Conservation (phyloP, 2,888 invertebrate species). For the Sphaerophoria rueppellii region DNA sequence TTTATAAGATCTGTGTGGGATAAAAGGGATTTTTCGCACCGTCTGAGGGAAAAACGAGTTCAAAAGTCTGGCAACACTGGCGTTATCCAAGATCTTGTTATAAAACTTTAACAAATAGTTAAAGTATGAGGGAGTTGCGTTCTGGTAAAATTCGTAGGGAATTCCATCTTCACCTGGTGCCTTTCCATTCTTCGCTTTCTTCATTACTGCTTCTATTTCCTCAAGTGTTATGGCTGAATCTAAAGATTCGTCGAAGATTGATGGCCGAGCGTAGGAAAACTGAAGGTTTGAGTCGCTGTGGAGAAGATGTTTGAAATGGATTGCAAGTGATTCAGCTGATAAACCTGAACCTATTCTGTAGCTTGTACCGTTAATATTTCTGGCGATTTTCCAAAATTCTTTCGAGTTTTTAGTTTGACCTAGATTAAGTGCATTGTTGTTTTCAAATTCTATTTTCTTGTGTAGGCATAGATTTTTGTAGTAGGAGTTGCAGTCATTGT, state of each 20-base stretch:
- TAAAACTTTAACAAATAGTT: not conserved
- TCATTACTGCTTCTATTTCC: slow-evolving; percentile 9
- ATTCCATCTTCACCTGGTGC: not conserved
- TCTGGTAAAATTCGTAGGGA: not conserved
- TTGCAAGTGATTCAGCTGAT: too few species aligned
- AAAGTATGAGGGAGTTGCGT: too few species aligned
- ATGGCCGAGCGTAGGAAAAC: slow-evolving; percentile 13
- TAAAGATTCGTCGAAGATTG: slow-evolving; percentile 1
- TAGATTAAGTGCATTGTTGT: too few species aligned
- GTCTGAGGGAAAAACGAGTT: too few species aligned
- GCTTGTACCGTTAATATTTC: too few species aligned
- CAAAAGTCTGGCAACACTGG: too few species aligned
- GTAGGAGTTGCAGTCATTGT: not conserved
- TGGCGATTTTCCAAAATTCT: too few species aligned
- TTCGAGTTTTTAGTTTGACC: too few species aligned
- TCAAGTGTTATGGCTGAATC: not conserved
- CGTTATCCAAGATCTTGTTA: not conserved
- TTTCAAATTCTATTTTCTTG: not conserved
- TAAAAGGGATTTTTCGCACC: too few species aligned
- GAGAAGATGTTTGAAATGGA: not conserved
- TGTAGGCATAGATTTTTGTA: not conserved
- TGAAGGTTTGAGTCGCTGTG: slow-evolving; percentile 5
- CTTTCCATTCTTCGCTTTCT: slow-evolving; percentile 21
- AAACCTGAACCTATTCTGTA: too few species aligned
- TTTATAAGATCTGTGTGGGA: too few species aligned